Evolutionary conservation across 2,113 vertebrate genomes (phyloP).

Genomic region (Pyxicephalus adspersus): DNA sequence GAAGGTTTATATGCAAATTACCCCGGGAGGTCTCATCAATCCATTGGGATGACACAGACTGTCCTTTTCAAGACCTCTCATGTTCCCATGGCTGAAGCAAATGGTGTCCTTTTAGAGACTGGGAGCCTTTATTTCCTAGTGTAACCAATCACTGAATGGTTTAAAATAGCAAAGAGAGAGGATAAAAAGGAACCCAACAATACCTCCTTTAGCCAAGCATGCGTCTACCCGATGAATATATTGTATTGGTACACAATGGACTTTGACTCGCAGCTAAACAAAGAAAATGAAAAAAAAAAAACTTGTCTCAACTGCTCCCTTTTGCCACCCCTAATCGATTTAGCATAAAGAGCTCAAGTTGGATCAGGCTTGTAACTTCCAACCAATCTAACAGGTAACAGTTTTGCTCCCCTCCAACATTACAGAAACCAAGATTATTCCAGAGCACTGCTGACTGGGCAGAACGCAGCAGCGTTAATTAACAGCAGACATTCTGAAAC

Average conservation of each 20-base stretch:
- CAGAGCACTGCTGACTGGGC: constrained; percentile 32
- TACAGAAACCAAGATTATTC: constrained; percentile 13
- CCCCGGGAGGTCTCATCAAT: no score
- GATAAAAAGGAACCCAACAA: not conserved
- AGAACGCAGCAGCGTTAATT: constrained; percentile 22
- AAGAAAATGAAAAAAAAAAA: no score
- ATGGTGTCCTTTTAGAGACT: not conserved
- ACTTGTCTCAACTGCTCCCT: not conserved
- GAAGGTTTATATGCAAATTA: no score
- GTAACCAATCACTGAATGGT: not conserved
- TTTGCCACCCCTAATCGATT: not conserved
- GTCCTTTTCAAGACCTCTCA: not conserved
- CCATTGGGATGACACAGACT: not conserved
- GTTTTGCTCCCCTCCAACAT: not conserved
- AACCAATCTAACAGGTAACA: constrained; percentile 2
- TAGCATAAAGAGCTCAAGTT: not conserved
- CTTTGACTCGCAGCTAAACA: no score
- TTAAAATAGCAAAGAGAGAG: not conserved
- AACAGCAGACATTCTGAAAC: constrained; percentile 2
- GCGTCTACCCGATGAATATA: not conserved
- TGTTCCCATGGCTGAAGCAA: not conserved
- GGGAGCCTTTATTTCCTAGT: not conserved
- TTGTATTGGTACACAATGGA: not conserved
- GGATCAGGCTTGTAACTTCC: constrained; percentile 11
- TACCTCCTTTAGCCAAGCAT: not conserved